Conservation (phyloP, 2,888 invertebrate species). For the Lycocerus yunnanus region DNA sequence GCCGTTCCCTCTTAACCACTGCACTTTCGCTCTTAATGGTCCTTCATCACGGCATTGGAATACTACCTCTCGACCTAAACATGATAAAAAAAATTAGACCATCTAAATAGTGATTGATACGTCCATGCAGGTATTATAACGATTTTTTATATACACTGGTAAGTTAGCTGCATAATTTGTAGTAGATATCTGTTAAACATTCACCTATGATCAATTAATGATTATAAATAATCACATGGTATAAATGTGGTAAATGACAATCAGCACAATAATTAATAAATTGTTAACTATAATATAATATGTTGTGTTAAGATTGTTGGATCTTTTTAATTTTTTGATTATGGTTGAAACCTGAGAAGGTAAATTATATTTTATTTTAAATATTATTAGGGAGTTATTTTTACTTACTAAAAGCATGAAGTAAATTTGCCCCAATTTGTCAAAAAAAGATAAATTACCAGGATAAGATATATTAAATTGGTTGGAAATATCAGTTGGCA, state of each 20-base stretch:
- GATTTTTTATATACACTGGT: conserved; percentile 5
- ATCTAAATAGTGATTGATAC: background rate
- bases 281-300: background rate
- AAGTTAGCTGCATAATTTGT: conserved; percentile 7
- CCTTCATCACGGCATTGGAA: conserved; percentile 94
- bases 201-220: conserved; percentile 7
- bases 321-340: background rate
- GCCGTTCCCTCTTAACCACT: conserved; percentile 75
- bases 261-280: background rate
- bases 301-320: background rate
- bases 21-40: conserved; percentile 72
- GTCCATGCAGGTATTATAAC: background rate
- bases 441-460: background rate
- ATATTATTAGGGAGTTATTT: background rate
- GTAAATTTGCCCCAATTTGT: background rate
- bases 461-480: background rate
- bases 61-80: conserved; percentile 81
- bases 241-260: conserved; percentile 8
- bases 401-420: background rate
- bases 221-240: conserved; percentile 8
- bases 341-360: background rate
- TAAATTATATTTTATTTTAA: background rate
- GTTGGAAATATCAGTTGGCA: background rate
- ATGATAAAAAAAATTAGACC: background rate
- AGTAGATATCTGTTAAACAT: conserved; percentile 14